Base-by-base conservation (phyloP, 2,797 vertebrate genomes). In the Pogonophryne albipinna region DNA sequence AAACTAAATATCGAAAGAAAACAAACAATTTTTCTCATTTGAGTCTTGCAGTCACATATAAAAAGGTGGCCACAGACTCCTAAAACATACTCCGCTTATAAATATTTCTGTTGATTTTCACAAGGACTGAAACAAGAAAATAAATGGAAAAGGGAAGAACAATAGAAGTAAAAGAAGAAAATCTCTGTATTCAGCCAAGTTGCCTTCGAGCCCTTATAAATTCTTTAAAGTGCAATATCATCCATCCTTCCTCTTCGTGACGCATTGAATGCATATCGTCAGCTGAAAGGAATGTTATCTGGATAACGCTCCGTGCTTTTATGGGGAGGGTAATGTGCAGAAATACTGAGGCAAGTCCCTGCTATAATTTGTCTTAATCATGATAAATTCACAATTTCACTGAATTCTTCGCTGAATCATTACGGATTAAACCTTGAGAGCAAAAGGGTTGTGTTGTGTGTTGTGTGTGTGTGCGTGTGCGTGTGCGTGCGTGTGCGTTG, bases 241-340 rank as follows among this genome's bases (percentile, higher is more conserved):
- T 82, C 66, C 59, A 12, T 84, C 80, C 85, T 53, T 69, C 65
- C 66, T 67, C 10, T 47, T 55, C 14, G 77, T 89, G 89, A 87
- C 85, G 50, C 69, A 64, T 27, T 77, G 44, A 78, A 82, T 62
- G 61, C 80, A 70, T 90, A 23, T 72, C 63, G 84, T 93, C 89
- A 91, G 91, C 83, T 77, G 64, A 89, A 86, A 87, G 92, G 91
- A 93, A 91, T 93, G 91, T 87, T 77, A 87, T 87, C 90, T 68
- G 50, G 88, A 91, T 91, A 90, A 78, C 52, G 10, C 42, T 2
- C 46, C 8, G 55, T 67, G 16, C 64, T 66, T 71, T 17, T 55
- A 13, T 41, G 59, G 63, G 44, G 34, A 73, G 70, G 63, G 9
- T 41, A 65, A 70, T n/a, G 47, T 63, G 81, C 80, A 55, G 27